Evolutionary conservation across 2,888 invertebrate genomes (phyloP).

Genomic region (Trachelus stipa): DNA sequence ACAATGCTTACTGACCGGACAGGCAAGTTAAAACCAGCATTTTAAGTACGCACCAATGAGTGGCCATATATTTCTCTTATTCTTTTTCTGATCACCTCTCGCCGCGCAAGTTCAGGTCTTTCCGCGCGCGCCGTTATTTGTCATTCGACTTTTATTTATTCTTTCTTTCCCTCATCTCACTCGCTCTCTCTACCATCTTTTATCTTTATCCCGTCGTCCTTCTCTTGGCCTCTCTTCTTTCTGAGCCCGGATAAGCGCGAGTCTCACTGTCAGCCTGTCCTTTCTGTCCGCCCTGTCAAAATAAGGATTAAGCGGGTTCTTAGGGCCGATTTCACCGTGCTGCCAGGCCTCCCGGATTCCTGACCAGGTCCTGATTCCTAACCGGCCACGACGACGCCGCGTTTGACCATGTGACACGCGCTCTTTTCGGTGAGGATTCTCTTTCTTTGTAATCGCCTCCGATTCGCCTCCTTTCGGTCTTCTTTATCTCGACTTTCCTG

Average conservation of each 20-base stretch:
- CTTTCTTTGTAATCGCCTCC: not conserved
- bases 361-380: not conserved
- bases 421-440: not conserved
- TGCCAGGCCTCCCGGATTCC: not conserved
- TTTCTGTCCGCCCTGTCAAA: slow-evolving; percentile 55
- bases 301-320: slow-evolving; percentile 56
- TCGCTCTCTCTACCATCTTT: not conserved
- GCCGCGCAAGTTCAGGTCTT: slow-evolving; percentile 49
- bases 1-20: slow-evolving; percentile 23
- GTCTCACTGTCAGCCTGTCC: slow-evolving; percentile 45
- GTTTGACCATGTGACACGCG: not conserved
- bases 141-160: not conserved
- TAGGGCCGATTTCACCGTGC: slow-evolving; percentile 31
- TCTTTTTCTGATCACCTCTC: slow-evolving; percentile 42
- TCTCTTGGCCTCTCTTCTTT: slow-evolving; percentile 1
- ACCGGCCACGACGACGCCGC: not conserved
- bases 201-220: not conserved
- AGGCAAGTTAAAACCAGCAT: slow-evolving; percentile 28
- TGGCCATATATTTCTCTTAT: not conserved
- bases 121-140: slow-evolving; percentile 22
- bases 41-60: slow-evolving; percentile 23
- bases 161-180: not conserved
- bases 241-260: slow-evolving; percentile 5
- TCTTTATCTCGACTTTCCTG: not conserved
- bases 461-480: not conserved